Percentiles rank a stretch among this genome's conserved stretches.
Conservation (phyloP, 1,140 invertebrate genomes). For the Penaeus vannamei region DNA sequence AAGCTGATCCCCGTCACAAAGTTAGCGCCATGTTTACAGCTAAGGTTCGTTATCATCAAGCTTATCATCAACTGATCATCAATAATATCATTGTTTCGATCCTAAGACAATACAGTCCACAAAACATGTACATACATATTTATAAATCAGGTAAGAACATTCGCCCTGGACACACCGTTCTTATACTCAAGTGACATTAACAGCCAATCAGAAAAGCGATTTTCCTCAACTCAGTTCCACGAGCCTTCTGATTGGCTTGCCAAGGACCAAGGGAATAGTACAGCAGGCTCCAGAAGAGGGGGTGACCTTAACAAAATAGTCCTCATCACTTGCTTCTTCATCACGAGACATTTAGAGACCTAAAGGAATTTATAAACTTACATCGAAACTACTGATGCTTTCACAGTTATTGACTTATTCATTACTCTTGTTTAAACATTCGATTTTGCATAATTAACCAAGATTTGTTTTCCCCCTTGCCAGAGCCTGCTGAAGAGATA, state of each 20-base stretch:
- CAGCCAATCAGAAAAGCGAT: conserved; percentile 56
- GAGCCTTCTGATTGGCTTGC: conserved; percentile 55
- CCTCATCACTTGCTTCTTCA: too few species aligned
- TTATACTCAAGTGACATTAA: conserved; percentile 61
- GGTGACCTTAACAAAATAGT: background rate
- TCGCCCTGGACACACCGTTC: conserved; percentile 64
- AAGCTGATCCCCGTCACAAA: background rate
- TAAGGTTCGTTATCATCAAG: conserved; percentile 29
- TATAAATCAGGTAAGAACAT: conserved; percentile 65
- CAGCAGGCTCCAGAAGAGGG: conserved; percentile 53
- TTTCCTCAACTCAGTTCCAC: conserved; percentile 10
- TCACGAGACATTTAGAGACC: too few species aligned
- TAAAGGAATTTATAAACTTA: too few species aligned
- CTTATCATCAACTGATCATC: conserved; percentile 30
- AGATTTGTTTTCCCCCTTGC: too few species aligned
- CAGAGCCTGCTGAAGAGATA: conserved; percentile 6
- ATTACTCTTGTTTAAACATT: too few species aligned
- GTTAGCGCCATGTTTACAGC: background rate
- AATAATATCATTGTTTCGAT: conserved; percentile 56
- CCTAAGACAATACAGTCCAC: conserved; percentile 63
- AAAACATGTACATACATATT: conserved; percentile 63
- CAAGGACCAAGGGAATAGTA: conserved; percentile 54
- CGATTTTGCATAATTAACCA: too few species aligned
- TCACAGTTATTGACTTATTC: too few species aligned
- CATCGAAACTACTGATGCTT: too few species aligned